phyloP scores from a whole-genome alignment of 2,113 vertebrate genomes.

The Ictalurus punctatus region DNA sequence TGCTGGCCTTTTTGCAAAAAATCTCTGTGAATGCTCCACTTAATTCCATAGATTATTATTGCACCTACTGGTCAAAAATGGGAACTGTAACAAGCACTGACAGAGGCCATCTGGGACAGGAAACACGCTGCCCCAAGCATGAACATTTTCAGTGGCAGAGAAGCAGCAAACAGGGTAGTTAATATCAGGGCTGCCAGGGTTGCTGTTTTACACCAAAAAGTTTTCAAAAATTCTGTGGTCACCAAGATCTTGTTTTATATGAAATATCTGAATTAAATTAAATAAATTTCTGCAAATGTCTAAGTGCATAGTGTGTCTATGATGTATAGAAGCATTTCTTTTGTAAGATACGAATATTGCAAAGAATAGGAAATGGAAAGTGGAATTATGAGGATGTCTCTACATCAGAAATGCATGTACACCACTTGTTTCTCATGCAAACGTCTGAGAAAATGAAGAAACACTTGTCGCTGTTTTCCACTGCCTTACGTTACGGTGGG shows the following conservation, averaged over 20 bases:
- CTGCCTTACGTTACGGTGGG: neutral
- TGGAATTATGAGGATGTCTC: neutral
- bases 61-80: neutral
- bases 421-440: neutral
- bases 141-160: neutral
- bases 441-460: neutral
- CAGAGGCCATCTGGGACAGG: neutral
- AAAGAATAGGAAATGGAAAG: neutral
- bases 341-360: neutral
- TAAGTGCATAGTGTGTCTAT: neutral
- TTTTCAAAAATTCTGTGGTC: neutral
- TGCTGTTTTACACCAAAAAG: neutral
- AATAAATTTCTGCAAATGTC: neutral
- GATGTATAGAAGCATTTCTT: neutral
- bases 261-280: neutral
- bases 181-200: neutral
- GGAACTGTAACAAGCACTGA: neutral
- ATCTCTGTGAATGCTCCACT: neutral
- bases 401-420: neutral
- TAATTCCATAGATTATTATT: neutral
- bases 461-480: neutral
- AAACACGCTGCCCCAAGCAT: neutral
- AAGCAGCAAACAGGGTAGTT: neutral
- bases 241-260: neutral
- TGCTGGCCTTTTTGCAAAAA: neutral